Evolutionary conservation across 2,888 invertebrate species (phyloP).

Genomic region (Glyphotaelius pellucidus): DNA sequence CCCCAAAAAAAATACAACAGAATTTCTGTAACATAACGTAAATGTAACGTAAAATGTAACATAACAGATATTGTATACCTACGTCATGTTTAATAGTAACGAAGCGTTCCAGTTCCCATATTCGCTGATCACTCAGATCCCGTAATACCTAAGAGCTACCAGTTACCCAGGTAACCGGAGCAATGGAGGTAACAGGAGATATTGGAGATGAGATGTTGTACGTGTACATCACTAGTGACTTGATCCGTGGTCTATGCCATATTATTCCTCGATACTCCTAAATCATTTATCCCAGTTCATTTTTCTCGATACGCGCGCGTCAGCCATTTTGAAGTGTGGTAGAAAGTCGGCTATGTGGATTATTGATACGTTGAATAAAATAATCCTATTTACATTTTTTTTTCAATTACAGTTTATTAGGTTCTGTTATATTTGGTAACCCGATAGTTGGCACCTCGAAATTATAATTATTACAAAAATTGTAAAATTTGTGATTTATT

Average conservation of each 20-base stretch:
- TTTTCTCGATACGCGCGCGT: conserved; percentile 12
- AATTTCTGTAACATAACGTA: too few relatives aligned
- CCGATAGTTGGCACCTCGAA: too few relatives aligned
- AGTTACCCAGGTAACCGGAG: not conserved
- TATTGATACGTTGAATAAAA: not conserved
- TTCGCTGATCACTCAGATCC: not conserved
- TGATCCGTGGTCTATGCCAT: conserved; percentile 2
- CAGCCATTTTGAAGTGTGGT: not conserved
- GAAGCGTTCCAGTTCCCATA: not conserved
- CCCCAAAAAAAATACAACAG: too few relatives aligned
- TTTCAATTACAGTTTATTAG: not conserved
- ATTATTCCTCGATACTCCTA: not conserved
- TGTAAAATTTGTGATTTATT: too few relatives aligned
- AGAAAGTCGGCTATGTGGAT: not conserved
- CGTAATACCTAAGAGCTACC: not conserved
- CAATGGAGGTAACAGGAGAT: not conserved
- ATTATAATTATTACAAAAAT: too few relatives aligned
- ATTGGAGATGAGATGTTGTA: not conserved
- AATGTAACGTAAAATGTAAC: not conserved
- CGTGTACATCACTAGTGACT: conserved; percentile 18
- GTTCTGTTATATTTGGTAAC: too few relatives aligned
- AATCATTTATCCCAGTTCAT: conserved; percentile 27
- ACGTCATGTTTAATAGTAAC: not conserved
- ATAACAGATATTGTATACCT: not conserved
- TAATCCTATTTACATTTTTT: not conserved